Evolutionary conservation across 2,888 invertebrate species (phyloP), one percentile per base, ranked within the genome.

Genomic region (Gymnosoma rotundatum): DNA sequence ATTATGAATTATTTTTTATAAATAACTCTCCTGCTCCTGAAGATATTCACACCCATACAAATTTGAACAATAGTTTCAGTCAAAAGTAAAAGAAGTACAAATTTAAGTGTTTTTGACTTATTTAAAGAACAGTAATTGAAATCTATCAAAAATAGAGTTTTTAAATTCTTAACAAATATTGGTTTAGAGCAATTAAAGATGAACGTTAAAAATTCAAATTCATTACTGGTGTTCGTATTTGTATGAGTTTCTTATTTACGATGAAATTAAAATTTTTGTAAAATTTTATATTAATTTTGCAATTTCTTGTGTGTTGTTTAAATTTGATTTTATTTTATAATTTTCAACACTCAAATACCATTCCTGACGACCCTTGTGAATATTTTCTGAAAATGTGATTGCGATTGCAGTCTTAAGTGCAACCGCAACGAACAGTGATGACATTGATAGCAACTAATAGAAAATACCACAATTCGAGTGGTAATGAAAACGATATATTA

Each of bases 401-500:
- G 45, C 48, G 48, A 66, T 48, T 76, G 38, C 66, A 76, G 58
- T 38, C 66, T 67, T 50, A 50, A 58, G 48, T 50, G 20, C 56
- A 64, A 72, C 72, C 78, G 38, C 64, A 64, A 72, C n/a, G 50
- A n/a, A 58, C 72, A 72, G 63, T 64, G 69, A 78, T 58, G 72
- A 64, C 64, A 72, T 50, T 58, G 64, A 50, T 72, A 56, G 64
- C 21, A 64, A 64, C 72, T 72, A 78, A 72, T 72, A 72, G 56
- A 64, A 72, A 78, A 78, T 50, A 72, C 78, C 78, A 72, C 72
- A 78, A 66, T 72, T 50, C 58, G 56, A 58, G 58, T 72, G 64
- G 72, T 48, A 72, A 78, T 64, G 50, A 72, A 72, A 78, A 72
- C 38, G 72, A 18, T 58, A 58, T 72, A 42, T 70, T 48, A 36